These are phyloP conservation scores for Sturnira hondurensis DNA, from an alignment of 2,113 vertebrate genomes.

Conservation along the genomic window DNA sequence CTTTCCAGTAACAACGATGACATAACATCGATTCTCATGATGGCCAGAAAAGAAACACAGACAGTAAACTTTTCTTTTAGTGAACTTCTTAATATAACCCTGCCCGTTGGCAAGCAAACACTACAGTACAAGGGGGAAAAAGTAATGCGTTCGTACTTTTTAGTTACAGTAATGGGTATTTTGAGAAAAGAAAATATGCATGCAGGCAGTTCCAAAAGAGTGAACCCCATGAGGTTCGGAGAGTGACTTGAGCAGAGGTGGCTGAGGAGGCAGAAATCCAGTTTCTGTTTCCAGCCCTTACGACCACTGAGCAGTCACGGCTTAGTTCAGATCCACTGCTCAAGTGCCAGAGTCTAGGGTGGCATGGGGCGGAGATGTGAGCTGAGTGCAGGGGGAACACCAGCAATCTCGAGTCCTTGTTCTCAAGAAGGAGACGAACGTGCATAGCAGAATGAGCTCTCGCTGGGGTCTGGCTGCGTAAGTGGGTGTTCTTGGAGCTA, in stretches of 20 bases:
- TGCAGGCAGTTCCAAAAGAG: neutral
- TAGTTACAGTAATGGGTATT: neutral
- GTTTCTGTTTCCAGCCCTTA: fast-evolving
- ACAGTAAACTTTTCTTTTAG: neutral
- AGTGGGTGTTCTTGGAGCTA: neutral
- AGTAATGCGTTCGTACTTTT: neutral
- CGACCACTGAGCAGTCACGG: fast-evolving
- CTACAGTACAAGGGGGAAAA: no score
- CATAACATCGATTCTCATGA: neutral
- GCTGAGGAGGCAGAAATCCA: fast-evolving
- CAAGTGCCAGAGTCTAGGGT: neutral
- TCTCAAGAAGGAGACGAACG: neutral
- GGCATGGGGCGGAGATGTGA: neutral
- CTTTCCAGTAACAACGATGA: neutral
- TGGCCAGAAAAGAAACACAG: neutral
- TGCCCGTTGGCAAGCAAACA: neutral
- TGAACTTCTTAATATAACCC: neutral
- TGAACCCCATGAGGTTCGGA: neutral
- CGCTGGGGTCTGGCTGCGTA: neutral
- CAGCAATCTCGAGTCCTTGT: fast-evolving
- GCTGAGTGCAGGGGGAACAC: fast-evolving
- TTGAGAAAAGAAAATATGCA: neutral
- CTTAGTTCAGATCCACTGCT: neutral
- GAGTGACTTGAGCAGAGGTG: no score
- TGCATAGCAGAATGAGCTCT: fast-evolving